phyloP scores from a whole-genome alignment of 1,140 invertebrate genomes.

The Zaprionus tsacasi region DNA sequence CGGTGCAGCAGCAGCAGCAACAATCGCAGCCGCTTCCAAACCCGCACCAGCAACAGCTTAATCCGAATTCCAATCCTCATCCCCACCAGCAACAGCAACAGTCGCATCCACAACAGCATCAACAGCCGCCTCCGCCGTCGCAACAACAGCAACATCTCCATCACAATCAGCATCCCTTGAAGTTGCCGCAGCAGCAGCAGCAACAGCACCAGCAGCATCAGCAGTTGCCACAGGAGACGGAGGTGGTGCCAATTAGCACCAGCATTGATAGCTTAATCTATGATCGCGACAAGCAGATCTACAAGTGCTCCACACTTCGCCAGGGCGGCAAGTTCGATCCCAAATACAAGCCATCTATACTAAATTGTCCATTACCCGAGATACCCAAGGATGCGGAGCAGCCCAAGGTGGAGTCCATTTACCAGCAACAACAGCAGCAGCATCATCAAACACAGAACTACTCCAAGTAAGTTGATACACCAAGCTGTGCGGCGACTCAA shows the following conservation, averaged over 20 bases:
- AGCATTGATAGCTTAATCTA: constrained; percentile 76
- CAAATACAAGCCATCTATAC: constrained; percentile 83
- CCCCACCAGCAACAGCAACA: constrained; percentile 56
- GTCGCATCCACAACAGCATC: constrained; percentile 60
- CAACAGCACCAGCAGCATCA: constrained; percentile 56
- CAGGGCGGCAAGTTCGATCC: constrained; percentile 83
- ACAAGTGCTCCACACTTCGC: constrained; percentile 81
- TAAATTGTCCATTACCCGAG: constrained; percentile 83
- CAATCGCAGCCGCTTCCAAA: constrained; percentile 58
- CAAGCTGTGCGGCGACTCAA: constrained; percentile 15
- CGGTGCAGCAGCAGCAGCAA: constrained; percentile 34
- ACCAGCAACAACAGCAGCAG: constrained; percentile 70
- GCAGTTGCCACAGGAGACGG: constrained; percentile 55
- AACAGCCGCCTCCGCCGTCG: constrained; percentile 53
- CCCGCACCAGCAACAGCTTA: constrained; percentile 41
- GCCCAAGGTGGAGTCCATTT: constrained; percentile 76
- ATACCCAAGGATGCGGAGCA: constrained; percentile 83
- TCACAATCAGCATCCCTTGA: constrained; percentile 23
- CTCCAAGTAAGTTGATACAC: constrained; percentile 72
- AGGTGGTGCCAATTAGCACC: constrained; percentile 66
- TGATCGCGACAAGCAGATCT: constrained; percentile 84
- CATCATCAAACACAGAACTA: constrained; percentile 66
- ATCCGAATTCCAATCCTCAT: constrained; percentile 21
- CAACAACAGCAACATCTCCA: constrained; percentile 46
- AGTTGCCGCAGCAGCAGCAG: constrained; percentile 37